These are phyloP conservation scores for Chaetodon auriga DNA, from an alignment of 2,113 vertebrate species.

Conservation along the genomic window DNA sequence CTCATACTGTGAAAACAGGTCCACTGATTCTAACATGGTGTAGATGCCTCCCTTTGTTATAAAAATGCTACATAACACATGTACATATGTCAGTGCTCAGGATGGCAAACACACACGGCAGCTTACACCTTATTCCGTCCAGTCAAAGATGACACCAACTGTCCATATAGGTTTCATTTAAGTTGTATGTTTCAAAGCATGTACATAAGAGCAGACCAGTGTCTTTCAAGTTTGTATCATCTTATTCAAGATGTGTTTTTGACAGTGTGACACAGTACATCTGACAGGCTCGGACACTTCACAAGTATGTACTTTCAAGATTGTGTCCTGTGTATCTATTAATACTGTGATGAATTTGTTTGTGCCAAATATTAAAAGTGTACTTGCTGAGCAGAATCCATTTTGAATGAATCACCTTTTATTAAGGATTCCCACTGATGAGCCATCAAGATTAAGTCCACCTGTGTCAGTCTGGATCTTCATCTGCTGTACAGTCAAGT, in stretches of 20 bases:
- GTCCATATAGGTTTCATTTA: neutral
- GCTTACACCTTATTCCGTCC: constrained; percentile 10
- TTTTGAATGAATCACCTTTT: neutral
- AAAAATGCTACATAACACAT: neutral
- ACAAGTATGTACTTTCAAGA: neutral
- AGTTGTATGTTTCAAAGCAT: neutral
- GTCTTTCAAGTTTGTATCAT: neutral
- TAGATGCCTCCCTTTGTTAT: constrained; percentile 9
- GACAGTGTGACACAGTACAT: neutral
- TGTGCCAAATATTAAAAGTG: constrained; percentile 7
- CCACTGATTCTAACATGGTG: neutral
- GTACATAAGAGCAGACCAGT: neutral
- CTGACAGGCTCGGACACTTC: neutral
- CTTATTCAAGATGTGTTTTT: neutral
- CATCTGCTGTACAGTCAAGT: neutral
- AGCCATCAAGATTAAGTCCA: neutral
- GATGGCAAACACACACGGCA: neutral
- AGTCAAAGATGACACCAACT: neutral
- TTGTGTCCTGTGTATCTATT: neutral
- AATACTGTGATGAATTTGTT: neutral
- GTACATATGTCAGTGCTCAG: constrained; percentile 35
- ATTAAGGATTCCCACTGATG: neutral
- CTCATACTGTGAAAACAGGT: constrained; percentile 11
- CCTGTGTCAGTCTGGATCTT: neutral
- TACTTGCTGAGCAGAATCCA: neutral